Evolutionary conservation across 2,113 vertebrate species (phyloP), one percentile per base, ranked within the genome.

Genomic region (Pipra filicauda): DNA sequence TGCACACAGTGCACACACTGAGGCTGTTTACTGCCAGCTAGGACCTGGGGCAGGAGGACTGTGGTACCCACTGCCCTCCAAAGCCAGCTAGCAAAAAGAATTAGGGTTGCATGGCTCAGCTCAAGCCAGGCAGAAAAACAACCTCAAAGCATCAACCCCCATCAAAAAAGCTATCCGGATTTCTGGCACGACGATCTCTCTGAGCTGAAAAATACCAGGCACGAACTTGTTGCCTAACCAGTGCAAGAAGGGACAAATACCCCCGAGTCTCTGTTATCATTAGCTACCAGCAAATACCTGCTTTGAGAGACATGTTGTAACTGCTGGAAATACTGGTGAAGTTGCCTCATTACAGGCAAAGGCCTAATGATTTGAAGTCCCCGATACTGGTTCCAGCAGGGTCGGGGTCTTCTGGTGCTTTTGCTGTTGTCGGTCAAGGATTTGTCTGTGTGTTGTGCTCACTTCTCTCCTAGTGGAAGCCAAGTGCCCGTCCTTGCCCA

Each of bases 81-180:
- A 49, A 96, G 24, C 82, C 71, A 94, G 5, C 91, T 85, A 85
- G 88, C 88, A 62, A 75, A 37, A 89, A 88, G 74, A 93, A 82
- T 91, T 88, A 75, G 61, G 21, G 24, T 39, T 89, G 79, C 6
- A 0, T 58, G 75, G 67, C 88, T 93, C 59, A 54, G 72, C 64
- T 94, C 75, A 94, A 88, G 64, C 59, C 82, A 92, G 72, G 91
- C 92, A 91, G 90, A 95, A 93, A 70, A 91, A 66, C 54, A 78
- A 39, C 64, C 41, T 91, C 54, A 75, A 80, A 95, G 71, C 72
- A 77, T 31, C 30, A 76, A 43, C 5, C 14, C 31, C 41, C 24
- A 59, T 78, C 35, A 39, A 28, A 73, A 74, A 59, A 80, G 43
- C 30, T 37, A 20, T 46, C 16, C 37, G 37, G 54, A 48, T 72